Evolutionary conservation across 2,888 invertebrate genomes (phyloP), one percentile per base, ranked within the genome.

Genomic region (Steinernema hermaphroditum): DNA sequence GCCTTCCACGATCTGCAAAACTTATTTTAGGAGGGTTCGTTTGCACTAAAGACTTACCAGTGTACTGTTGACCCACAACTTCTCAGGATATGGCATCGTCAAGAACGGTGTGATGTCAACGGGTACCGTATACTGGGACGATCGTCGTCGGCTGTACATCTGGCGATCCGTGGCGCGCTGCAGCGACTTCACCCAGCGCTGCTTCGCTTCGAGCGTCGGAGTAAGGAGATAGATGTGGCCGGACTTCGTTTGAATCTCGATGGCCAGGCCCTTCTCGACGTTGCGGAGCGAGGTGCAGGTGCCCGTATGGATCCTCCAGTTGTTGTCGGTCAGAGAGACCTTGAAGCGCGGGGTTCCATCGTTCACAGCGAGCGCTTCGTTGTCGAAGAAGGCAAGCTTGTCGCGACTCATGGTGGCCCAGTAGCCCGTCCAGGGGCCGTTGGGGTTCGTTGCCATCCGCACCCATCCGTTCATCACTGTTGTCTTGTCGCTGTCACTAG

Each of bases 291-390:
- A 4, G 6, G 54, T 6, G 54, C 24, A 27, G 12, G 24, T 54
- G 24, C 54, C 54, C 27, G 54, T 19, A 70, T 72, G 75, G 62
- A 80, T 75, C 19, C 74, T 57, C 82, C 84, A 84, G 57, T 78
- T 79, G 71, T 84, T 82, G 9, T 75, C 68, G 49, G 77, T 71
- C 69, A 84, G 62, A 69, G 84, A 80, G 41, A 83, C 76, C 44
- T 62, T 72, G 41, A 79, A 73, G 32, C 78, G 74, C 1, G 75
- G 68, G 1, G 54, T 37, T 2, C 72, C 77, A 24, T 77, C 70
- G 70, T 79, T 76, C n/a, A 71, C 69, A 14, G 77, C 72, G n/a
- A 80, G 74, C 0, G 76, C 74, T 44, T 83, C 82, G 41, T 75
- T 79, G 19, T 79, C 78, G 74, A 78, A 84, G 75, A 84, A 84